A percentile compares a stretch with the other conserved stretches of the same genome.
phyloP scores from a whole-genome alignment of 2,797 vertebrate genomes.

The Alectoris magna region DNA sequence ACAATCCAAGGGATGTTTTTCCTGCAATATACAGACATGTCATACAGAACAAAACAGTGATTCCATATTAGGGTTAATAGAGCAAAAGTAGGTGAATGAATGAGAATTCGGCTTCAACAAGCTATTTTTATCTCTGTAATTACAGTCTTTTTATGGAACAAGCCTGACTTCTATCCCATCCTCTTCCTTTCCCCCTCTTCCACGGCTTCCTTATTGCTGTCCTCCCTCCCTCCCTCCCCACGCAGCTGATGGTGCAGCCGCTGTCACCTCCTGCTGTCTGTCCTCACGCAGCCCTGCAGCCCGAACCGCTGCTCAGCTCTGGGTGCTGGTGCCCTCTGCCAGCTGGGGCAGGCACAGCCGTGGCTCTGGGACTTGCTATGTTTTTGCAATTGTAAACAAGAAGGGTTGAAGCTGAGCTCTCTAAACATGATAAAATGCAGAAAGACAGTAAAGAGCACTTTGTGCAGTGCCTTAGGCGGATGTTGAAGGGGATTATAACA shows the following conservation, averaged over 20 bases:
- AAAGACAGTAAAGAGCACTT: not conserved
- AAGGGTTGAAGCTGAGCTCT: not conserved
- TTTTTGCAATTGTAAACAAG: not conserved
- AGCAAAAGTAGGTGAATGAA: slow-evolving; percentile 45
- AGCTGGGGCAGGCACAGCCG: not conserved
- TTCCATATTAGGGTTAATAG: not conserved
- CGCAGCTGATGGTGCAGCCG: too few species aligned
- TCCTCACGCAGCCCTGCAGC: not conserved
- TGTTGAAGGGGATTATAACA: not conserved
- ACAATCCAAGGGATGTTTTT: not conserved
- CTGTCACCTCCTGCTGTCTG: not conserved
- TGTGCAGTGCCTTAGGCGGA: not conserved
- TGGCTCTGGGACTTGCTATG: not conserved
- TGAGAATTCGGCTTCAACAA: slow-evolving; percentile 14
- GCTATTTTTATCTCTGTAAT: slow-evolving; percentile 35
- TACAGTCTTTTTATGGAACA: slow-evolving; percentile 28
- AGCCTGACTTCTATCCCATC: not conserved
- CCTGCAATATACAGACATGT: not conserved
- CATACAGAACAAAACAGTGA: not conserved
- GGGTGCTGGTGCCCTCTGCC: not conserved
- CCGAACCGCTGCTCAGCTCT: not conserved
- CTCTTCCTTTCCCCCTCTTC: not conserved
- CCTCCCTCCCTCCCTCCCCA: not conserved
- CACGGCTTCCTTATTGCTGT: not conserved
- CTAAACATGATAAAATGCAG: not conserved